Conservation (phyloP, 2,113 vertebrate species). For the Cephalopterus ornatus region DNA sequence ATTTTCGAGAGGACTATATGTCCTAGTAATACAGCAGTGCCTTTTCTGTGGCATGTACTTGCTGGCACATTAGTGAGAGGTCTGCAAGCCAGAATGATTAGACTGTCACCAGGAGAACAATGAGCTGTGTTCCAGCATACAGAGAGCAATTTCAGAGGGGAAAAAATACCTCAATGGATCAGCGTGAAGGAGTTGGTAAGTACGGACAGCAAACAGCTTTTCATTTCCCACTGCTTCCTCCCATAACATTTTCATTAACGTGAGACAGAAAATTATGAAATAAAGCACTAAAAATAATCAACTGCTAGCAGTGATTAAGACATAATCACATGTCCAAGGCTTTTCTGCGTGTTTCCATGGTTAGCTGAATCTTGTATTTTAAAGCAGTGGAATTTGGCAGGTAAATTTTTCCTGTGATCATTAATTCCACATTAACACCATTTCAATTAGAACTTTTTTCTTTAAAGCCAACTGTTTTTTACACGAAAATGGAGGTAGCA, state of each 20-base stretch:
- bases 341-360: background rate
- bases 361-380: background rate
- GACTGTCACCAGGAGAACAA: conserved; percentile 38
- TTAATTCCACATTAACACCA: background rate
- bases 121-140: background rate
- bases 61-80: background rate
- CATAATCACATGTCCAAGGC: background rate
- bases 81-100: conserved; percentile 13
- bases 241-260: background rate
- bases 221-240: background rate
- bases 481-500: background rate
- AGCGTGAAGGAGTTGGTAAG: background rate
- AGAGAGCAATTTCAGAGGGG: conserved; percentile 24
- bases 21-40: background rate
- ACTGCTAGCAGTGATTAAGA: background rate
- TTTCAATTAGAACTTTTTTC: background rate
- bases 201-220: background rate
- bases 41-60: background rate
- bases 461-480: background rate
- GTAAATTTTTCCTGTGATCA: background rate
- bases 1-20: background rate
- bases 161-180: background rate
- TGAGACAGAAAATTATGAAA: background rate
- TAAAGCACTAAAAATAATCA: background rate
- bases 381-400: background rate